A percentile compares a stretch with the other conserved stretches of the same genome.
Evolutionary conservation across 2,888 invertebrate genomes (phyloP).

Genomic region (Drosophila atroscutellata): DNA sequence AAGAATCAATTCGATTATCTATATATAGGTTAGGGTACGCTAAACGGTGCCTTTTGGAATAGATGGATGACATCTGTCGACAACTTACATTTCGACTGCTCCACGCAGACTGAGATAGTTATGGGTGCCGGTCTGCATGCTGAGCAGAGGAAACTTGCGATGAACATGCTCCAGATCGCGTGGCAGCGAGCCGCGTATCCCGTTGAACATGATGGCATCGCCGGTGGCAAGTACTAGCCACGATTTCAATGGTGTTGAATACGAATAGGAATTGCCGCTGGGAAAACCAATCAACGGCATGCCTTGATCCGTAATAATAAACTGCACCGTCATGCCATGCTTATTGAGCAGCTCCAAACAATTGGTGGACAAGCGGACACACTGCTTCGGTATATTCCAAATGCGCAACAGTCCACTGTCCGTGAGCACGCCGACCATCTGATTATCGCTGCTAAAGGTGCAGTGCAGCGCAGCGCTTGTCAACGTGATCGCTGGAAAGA

Average conservation of each 20-base stretch:
- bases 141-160: slow-evolving; percentile 82
- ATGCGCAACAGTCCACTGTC: slow-evolving; percentile 84
- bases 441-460: slow-evolving; percentile 83
- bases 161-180: slow-evolving; percentile 82
- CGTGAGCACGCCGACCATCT: slow-evolving; percentile 83
- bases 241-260: slow-evolving; percentile 90
- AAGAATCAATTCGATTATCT: not conserved
- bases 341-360: slow-evolving; percentile 82
- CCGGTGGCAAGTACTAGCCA: slow-evolving; percentile 88
- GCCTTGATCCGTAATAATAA: slow-evolving; percentile 89
- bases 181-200: slow-evolving; percentile 85
- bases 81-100: slow-evolving; percentile 70
- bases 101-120: slow-evolving; percentile 72
- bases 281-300: slow-evolving; percentile 93
- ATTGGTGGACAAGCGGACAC: slow-evolving; percentile 77
- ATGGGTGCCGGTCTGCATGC: slow-evolving; percentile 82
- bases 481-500: slow-evolving; percentile 83
- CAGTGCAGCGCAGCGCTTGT: slow-evolving; percentile 82
- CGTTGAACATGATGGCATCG: slow-evolving; percentile 86
- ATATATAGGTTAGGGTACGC: too few species aligned
- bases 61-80: too few species aligned
- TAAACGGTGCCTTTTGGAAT: not conserved
- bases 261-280: slow-evolving; percentile 94
- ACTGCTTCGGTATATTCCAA: slow-evolving; percentile 80
- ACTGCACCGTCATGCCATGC: slow-evolving; percentile 86